These are phyloP conservation scores for Coelogynopora nodosa DNA, from an alignment of 2,888 invertebrate species.

Conservation along the genomic window DNA sequence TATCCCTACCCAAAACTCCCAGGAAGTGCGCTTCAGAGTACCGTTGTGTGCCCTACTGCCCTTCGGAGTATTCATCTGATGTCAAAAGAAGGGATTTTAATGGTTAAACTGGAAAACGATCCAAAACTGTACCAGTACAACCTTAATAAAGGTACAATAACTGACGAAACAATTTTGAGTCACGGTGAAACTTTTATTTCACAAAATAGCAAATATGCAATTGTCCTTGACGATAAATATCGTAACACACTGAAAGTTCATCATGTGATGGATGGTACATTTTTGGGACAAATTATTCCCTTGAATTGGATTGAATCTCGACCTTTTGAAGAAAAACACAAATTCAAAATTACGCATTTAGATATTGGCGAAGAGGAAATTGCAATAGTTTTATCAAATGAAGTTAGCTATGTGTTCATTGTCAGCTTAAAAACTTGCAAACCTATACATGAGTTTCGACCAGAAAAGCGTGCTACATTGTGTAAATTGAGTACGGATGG, in stretches of 20 bases:
- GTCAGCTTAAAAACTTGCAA: constrained; percentile 53
- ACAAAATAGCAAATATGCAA: constrained; percentile 52
- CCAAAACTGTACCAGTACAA: constrained; percentile 53
- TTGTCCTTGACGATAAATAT: constrained; percentile 56
- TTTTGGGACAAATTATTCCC: constrained; percentile 58
- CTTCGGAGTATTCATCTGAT: constrained; percentile 52
- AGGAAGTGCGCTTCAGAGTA: constrained; percentile 55
- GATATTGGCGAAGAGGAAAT: constrained; percentile 52
- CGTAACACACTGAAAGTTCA: constrained; percentile 55
- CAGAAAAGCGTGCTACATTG: constrained; percentile 54
- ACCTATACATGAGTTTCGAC: constrained; percentile 54
- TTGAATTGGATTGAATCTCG: constrained; percentile 55
- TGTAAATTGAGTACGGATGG: constrained; percentile 55
- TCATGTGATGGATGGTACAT: constrained; percentile 45
- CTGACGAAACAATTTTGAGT: constrained; percentile 53
- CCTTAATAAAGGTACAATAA: constrained; percentile 53
- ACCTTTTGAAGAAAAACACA: constrained; percentile 54
- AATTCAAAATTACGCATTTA: constrained; percentile 48
- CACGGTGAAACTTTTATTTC: constrained; percentile 56
- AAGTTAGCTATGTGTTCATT: constrained; percentile 56
- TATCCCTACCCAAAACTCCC: constrained; percentile 57
- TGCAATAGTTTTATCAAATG: constrained; percentile 55
- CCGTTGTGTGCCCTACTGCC: constrained; percentile 50
- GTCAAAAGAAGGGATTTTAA: constrained; percentile 51
- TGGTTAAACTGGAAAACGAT: constrained; percentile 53